Percentiles rank a stretch among this genome's conserved stretches.
phyloP scores from a whole-genome alignment of 1,140 invertebrate genomes.

The Adoxophyes honmai region DNA sequence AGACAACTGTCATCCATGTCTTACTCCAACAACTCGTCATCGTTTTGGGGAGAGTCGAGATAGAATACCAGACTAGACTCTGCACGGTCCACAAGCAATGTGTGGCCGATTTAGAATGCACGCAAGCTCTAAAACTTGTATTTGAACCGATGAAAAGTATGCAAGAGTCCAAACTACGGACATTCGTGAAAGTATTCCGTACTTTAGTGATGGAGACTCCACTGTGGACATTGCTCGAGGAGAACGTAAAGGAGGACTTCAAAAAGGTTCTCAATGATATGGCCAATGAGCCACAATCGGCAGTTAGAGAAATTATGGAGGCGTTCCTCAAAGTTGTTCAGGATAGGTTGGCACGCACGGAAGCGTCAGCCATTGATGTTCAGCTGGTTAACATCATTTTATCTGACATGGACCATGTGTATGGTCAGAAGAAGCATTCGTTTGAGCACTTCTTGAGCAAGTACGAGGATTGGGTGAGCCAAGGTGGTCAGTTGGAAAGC shows the following conservation, averaged over 20 bases:
- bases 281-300: not conserved
- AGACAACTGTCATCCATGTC: constrained; percentile 23
- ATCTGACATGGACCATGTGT: not conserved
- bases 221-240: not conserved
- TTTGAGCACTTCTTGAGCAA: too few species aligned
- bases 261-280: not conserved
- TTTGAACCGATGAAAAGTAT: too few species aligned
- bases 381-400: not conserved
- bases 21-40: constrained; percentile 44
- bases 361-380: not conserved
- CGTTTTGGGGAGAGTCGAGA: constrained; percentile 19
- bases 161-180: too few species aligned
- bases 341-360: not conserved
- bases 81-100: not conserved
- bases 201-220: too few species aligned
- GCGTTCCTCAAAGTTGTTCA: not conserved
- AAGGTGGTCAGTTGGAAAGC: too few species aligned
- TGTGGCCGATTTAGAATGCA: too few species aligned
- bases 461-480: too few species aligned
- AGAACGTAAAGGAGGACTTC: not conserved
- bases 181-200: too few species aligned
- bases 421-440: not conserved
- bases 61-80: not conserved
- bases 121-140: too few species aligned
- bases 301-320: not conserved